phyloP scores from a whole-genome alignment of 1,140 invertebrate species.

The Pygmarrhopalites habei region DNA sequence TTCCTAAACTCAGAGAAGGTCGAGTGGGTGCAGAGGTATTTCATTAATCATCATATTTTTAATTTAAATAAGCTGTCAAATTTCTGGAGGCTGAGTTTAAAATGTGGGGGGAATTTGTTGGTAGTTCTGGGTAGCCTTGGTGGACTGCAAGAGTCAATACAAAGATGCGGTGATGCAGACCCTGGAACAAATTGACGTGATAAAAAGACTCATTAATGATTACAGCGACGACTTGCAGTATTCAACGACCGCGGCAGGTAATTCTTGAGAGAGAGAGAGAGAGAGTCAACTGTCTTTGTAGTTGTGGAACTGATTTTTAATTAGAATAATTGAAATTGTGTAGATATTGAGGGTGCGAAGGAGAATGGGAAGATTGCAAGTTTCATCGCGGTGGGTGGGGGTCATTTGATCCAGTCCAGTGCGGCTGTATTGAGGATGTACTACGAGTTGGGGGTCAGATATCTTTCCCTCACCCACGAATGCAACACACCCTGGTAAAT shows the following conservation, averaged over 20 bases:
- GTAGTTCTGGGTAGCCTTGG: conserved; percentile 33
- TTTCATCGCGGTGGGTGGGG: conserved; percentile 51
- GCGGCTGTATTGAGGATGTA: conserved; percentile 45
- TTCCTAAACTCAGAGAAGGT: conserved; percentile 70
- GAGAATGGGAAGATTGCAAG: conserved; percentile 47
- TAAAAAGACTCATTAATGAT: conserved; percentile 16
- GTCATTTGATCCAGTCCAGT: conserved; percentile 51
- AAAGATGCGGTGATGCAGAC: conserved; percentile 36
- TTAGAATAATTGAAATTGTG: too few species aligned
- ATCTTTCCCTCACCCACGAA: conserved; percentile 49
- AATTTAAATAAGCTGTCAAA: too few species aligned
- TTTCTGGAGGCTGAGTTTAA: too few species aligned
- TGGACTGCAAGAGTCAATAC: conserved; percentile 21
- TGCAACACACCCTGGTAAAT: conserved; percentile 52
- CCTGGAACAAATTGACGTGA: conserved; percentile 38
- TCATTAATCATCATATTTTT: too few species aligned
- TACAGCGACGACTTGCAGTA: conserved; percentile 27
- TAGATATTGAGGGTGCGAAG: conserved; percentile 30
- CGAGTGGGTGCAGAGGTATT: conserved; percentile 75
- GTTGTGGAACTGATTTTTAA: too few species aligned
- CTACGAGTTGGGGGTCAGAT: conserved; percentile 38
- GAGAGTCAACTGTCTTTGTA: too few species aligned
- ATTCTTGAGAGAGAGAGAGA: too few species aligned
- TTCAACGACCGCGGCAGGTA: conserved; percentile 19
- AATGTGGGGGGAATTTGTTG: too few species aligned